Evolutionary conservation across 2,797 vertebrate genomes (phyloP).

Genomic region (Chloroceryle inda): DNA sequence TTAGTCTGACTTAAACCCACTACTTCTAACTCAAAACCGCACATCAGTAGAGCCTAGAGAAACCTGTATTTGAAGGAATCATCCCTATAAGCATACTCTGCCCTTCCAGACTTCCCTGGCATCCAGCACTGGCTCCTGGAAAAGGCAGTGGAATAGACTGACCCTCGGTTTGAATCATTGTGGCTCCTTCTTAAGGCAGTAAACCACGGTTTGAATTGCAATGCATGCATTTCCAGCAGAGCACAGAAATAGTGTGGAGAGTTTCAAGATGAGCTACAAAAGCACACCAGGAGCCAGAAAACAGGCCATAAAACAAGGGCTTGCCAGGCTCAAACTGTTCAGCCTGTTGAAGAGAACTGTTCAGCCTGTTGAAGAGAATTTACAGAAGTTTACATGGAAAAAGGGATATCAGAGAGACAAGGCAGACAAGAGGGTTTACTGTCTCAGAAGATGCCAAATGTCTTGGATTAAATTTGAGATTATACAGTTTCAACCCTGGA

Average conservation of each 20-base stretch:
- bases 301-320: not conserved
- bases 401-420: not conserved
- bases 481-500: not conserved
- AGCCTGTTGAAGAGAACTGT: not conserved
- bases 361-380: not conserved
- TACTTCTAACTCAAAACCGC: not conserved
- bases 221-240: not conserved
- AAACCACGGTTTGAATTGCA: not conserved
- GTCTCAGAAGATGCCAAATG: not conserved
- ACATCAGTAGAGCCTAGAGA: not conserved
- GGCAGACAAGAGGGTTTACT: not conserved
- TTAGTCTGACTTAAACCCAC: not conserved
- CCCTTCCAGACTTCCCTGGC: not conserved
- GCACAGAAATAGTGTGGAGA: not conserved
- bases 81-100: rapidly evolving
- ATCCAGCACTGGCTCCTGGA: not conserved
- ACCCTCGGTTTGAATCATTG: not conserved
- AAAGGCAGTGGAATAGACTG: not conserved
- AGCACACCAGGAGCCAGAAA: not conserved
- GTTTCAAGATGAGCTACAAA: constrained; percentile 21
- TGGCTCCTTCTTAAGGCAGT: not conserved
- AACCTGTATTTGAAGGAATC: not conserved
- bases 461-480: not conserved
- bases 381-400: not conserved
- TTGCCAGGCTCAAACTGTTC: not conserved